These are phyloP conservation scores for Drosophila ustulata DNA, from an alignment of 2,888 invertebrate genomes.

Conservation along the genomic window DNA sequence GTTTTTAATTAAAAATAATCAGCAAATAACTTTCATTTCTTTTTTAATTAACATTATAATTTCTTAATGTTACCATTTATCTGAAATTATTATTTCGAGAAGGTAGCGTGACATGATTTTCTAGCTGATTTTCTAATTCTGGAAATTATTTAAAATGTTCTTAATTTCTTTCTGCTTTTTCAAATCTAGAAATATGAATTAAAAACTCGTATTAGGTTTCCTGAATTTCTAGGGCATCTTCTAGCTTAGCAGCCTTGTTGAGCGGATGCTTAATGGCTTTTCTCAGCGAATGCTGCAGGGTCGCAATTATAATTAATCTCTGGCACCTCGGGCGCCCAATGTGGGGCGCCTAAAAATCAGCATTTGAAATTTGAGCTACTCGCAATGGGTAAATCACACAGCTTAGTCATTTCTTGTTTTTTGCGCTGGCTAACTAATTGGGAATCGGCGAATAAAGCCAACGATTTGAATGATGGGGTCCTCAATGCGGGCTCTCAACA, in stretches of 20 bases:
- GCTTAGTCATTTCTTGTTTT: neutral
- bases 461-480: neutral
- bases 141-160: too few relatives aligned
- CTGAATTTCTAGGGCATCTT: neutral
- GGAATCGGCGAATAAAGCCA: neutral
- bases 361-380: neutral
- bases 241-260: neutral
- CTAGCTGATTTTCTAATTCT: too few relatives aligned
- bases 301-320: slow-evolving; percentile 6
- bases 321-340: slow-evolving; percentile 1
- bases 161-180: too few relatives aligned
- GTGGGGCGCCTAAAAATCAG: slow-evolving; percentile 4
- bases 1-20: too few relatives aligned
- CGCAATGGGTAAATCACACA: neutral
- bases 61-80: too few relatives aligned
- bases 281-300: slow-evolving; percentile 13
- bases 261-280: slow-evolving; percentile 1
- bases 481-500: too few relatives aligned
- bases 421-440: neutral
- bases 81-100: too few relatives aligned
- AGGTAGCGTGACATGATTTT: too few relatives aligned
- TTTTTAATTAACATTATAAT: too few relatives aligned
- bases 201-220: neutral
- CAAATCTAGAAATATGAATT: neutral
- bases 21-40: too few relatives aligned